Conservation (phyloP, 2,113 vertebrate species). For the Megaceryle maxima region DNA sequence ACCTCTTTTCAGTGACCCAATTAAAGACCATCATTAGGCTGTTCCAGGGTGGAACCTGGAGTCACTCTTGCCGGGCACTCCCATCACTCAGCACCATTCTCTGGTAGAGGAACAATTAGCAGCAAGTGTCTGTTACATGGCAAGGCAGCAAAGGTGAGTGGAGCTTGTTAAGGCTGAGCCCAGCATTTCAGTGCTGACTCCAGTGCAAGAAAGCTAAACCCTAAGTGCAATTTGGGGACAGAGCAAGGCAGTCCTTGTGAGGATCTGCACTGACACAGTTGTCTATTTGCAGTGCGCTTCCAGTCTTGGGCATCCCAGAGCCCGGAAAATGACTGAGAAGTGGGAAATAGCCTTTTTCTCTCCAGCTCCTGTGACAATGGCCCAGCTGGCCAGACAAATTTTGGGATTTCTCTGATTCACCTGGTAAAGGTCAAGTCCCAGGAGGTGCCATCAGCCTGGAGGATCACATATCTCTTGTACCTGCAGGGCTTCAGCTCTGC, state of each 20-base stretch:
- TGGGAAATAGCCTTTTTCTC: background rate
- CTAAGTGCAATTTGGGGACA: fast-evolving
- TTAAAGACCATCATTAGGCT: background rate
- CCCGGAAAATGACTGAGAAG: background rate
- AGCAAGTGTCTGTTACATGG: fast-evolving
- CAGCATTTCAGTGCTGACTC: background rate
- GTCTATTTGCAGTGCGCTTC: background rate
- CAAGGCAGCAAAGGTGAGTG: background rate
- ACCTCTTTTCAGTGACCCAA: background rate
- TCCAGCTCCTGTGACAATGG: background rate
- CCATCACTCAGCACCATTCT: background rate
- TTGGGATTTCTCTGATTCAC: background rate
- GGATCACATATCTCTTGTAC: background rate
- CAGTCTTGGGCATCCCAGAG: background rate
- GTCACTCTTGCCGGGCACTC: background rate
- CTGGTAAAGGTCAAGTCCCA: background rate
- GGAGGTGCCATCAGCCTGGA: background rate
- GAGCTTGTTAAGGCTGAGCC: background rate
- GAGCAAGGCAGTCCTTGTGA: background rate
- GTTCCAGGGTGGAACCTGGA: background rate
- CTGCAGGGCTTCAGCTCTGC: background rate
- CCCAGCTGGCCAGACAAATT: background rate
- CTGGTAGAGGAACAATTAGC: fast-evolving
- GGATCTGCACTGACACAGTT: background rate
- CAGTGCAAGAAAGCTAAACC: background rate